Percentiles rank a stretch among this genome's conserved stretches.
phyloP scores from a whole-genome alignment of 2,888 invertebrate genomes.

The Pammene fasciana region DNA sequence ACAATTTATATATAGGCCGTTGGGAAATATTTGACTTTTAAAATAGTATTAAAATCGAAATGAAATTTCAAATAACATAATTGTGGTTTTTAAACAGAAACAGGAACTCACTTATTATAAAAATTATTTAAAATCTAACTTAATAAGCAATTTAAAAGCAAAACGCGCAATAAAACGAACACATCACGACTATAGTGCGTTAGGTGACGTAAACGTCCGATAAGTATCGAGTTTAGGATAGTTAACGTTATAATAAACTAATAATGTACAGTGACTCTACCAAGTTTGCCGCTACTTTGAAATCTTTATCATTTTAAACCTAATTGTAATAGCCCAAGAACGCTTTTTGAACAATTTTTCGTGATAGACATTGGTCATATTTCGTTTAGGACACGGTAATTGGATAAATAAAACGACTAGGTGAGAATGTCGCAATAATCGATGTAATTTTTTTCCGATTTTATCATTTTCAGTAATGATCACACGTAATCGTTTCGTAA shows the following conservation, averaged over 20 bases:
- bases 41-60: too few species aligned
- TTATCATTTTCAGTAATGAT: background rate
- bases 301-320: too few species aligned
- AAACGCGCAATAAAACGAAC: constrained; percentile 34
- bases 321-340: too few species aligned
- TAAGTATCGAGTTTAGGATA: constrained; percentile 34
- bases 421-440: constrained; percentile 1
- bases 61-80: too few species aligned
- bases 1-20: too few species aligned
- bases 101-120: background rate
- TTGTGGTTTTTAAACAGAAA: background rate
- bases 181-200: constrained; percentile 16
- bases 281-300: background rate
- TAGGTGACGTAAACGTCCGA: constrained; percentile 18
- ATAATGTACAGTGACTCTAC: constrained; percentile 4
- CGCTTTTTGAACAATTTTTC: background rate
- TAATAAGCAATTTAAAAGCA: constrained; percentile 38
- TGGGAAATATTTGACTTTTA: too few species aligned
- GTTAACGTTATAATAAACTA: constrained; percentile 34
- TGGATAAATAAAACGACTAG: constrained; percentile 23
- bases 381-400: background rate
- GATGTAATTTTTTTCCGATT: background rate
- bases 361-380: background rate
- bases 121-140: constrained; percentile 8
- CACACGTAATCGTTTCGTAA: background rate